Base-by-base conservation (phyloP, 2,888 invertebrate genomes). In the Nemoura dubitans region DNA sequence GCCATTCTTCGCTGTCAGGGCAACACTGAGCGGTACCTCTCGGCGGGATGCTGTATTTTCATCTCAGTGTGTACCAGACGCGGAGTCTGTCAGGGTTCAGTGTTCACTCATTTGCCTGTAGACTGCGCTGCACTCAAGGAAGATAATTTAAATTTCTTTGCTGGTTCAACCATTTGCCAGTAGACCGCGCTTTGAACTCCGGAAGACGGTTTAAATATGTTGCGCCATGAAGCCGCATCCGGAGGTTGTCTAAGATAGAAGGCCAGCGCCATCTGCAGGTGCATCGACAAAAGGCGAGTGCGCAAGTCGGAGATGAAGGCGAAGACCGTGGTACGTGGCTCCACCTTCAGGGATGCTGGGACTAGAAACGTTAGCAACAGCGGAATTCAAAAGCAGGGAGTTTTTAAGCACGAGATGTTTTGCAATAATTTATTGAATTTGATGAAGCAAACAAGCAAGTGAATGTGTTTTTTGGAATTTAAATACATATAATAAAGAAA, bases 281-380 rank as follows among this genome's bases (percentile, higher is more conserved):
- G 26, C 0, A 26, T 7, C 5, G 26, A 16, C 10, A 1, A 78
- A 78, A 6, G n/a, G 7, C 78, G 10, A 26, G 28, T 14, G 28
- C 27, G n/a, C 3, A 6, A 26, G 78, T 26, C 5, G 59, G 14
- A 59, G 59, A 21, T 59, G 1, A 21, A 59, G 59, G 2, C 10
- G 59, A 1, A 21, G 59, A 59, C 21, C 59, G 59, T 21, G 78
- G 26, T 78, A 27, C 78, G 78, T 78, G 26, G 27, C 78, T 78
- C 78, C 78, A 78, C 16, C 78, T 78, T 10, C 28, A 27, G 78
- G 78, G 78, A 78, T 78, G 78, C 78, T 78, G 78, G n/a, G 78
- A 7, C 21, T 6, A 36, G 36, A 36, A n/a, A n/a, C 59, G 21
- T 59, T 6, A 36, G 36, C 36, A 36, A 36, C 36, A 36, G 36